Percentiles rank a stretch among this genome's conserved stretches.
Evolutionary conservation across 2,888 invertebrate species (phyloP).

Genomic region (Cephus runcator): DNA sequence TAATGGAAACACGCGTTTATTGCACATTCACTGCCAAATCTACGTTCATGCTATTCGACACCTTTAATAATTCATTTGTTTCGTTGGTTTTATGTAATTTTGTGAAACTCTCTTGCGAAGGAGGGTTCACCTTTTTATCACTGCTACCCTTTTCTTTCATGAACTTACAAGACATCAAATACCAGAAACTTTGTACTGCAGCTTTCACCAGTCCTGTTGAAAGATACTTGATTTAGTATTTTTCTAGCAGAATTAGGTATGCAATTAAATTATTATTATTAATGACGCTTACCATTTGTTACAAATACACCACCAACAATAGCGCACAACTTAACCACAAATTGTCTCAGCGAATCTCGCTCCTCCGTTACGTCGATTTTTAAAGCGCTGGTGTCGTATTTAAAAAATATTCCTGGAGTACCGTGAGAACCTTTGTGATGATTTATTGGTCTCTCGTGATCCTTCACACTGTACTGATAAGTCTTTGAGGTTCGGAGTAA

Average conservation of each 20-base stretch:
- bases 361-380: constrained; percentile 86
- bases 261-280: not conserved
- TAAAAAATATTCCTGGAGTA: constrained; percentile 93
- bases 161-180: constrained; percentile 47
- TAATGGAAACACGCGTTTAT: not conserved
- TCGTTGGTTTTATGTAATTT: constrained; percentile 8
- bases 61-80: constrained; percentile 2
- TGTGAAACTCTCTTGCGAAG: constrained; percentile 15
- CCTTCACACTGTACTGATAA: constrained; percentile 95
- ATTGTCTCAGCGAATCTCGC: constrained; percentile 80
- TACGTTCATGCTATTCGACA: not conserved
- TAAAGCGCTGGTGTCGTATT: constrained; percentile 93
- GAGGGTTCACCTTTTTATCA: constrained; percentile 23
- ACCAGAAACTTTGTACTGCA: constrained; percentile 53
- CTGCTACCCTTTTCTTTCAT: constrained; percentile 21
- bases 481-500: constrained; percentile 79
- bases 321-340: constrained; percentile 88
- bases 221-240: not conserved
- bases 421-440: constrained; percentile 87
- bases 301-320: constrained; percentile 94
- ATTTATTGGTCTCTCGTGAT: constrained; percentile 82
- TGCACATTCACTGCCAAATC: constrained; percentile 1
- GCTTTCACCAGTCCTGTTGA: constrained; percentile 50
- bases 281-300: constrained; percentile 72
- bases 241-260: not conserved